phyloP scores from a whole-genome alignment of 2,113 vertebrate species.

The Chauna torquata region DNA sequence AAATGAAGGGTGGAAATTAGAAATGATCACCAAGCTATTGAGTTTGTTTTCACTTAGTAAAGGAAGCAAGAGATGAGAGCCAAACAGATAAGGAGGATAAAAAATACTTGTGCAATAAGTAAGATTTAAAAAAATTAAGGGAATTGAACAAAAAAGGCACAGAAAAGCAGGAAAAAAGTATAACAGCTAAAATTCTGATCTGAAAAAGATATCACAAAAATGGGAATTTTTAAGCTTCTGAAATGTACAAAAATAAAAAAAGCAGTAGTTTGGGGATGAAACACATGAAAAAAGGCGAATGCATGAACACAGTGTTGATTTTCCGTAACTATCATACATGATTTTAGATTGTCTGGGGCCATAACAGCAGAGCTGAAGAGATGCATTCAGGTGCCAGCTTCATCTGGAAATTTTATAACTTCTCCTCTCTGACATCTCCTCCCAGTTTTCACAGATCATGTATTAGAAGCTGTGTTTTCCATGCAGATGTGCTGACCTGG shows the following conservation, averaged over 20 bases:
- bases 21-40: neutral
- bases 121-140: neutral
- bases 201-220: neutral
- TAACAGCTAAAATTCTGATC: neutral
- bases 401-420: neutral
- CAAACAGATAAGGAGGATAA: neutral
- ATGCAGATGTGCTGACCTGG: neutral
- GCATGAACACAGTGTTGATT: slow-evolving; percentile 30
- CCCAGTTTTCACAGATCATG: neutral
- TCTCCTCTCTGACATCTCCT: neutral
- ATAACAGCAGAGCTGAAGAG: neutral
- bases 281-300: neutral
- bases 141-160: neutral
- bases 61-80: neutral
- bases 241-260: neutral
- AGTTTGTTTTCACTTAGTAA: neutral
- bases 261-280: neutral
- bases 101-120: neutral
- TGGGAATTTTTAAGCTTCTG: neutral
- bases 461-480: neutral
- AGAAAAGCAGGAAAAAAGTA: neutral
- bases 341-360: slow-evolving; percentile 26
- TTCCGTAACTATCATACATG: neutral
- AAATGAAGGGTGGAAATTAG: neutral
- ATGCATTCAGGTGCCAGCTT: neutral